Percentiles rank a stretch among this genome's conserved stretches.
These are phyloP conservation scores for Entomyzon cyanotis DNA, from an alignment of 2,113 vertebrate species.

Conservation along the genomic window DNA sequence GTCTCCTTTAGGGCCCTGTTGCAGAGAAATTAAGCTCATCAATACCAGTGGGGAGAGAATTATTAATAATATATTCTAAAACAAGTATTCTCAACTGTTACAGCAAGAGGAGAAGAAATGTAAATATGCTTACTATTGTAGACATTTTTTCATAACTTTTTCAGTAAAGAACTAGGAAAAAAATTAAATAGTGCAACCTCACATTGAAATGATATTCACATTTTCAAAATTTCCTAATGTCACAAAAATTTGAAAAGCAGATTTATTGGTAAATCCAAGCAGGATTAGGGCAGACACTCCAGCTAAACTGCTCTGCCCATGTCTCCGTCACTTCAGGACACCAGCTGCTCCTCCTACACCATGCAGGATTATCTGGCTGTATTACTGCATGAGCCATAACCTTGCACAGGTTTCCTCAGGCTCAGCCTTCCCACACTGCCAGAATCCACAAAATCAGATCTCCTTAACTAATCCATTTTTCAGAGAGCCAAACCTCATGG, in stretches of 20 bases:
- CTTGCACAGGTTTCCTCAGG: background rate
- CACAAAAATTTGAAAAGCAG: background rate
- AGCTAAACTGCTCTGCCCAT: background rate
- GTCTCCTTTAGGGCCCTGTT: slow-evolving; percentile 92
- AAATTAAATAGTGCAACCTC: background rate
- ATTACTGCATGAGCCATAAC: background rate
- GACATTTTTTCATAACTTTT: background rate
- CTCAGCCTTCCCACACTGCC: background rate
- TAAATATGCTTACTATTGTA: background rate
- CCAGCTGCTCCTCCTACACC: background rate
- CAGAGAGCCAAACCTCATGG: background rate
- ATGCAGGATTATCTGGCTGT: background rate
- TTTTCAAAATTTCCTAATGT: background rate
- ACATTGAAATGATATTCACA: background rate
- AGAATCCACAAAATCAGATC: background rate
- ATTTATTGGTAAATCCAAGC: background rate
- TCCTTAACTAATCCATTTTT: background rate
- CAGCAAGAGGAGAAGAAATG: background rate
- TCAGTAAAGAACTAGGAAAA: background rate
- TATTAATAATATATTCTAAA: background rate
- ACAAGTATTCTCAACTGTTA: background rate
- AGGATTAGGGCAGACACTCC: background rate
- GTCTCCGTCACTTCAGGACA: background rate
- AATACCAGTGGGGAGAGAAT: background rate
- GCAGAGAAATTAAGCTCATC: background rate